Evolutionary conservation across 1,140 invertebrate species (phyloP).

Genomic region (Drosophila tani): DNA sequence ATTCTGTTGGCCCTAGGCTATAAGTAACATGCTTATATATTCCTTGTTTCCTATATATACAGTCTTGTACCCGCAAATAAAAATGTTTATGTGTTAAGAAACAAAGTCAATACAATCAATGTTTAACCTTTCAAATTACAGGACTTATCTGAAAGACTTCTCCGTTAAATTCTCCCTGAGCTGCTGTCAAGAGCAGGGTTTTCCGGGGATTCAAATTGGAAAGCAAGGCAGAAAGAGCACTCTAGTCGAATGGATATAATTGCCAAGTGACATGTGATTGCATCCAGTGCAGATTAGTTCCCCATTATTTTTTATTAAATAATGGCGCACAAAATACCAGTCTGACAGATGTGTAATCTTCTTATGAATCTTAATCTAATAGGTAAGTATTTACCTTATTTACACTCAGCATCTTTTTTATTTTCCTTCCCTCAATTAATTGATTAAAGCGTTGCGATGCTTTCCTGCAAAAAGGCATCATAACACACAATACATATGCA

Average conservation of each 20-base stretch:
- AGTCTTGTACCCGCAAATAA: too few species aligned
- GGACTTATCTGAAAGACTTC: not conserved
- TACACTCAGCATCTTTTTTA: too few species aligned
- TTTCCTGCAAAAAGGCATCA: not conserved
- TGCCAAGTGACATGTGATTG: conserved; percentile 17
- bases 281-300: conserved; percentile 1
- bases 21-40: not conserved
- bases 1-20: not conserved
- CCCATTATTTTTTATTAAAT: too few species aligned
- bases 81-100: not conserved
- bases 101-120: not conserved
- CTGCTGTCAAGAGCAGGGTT: conserved; percentile 31
- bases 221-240: not conserved
- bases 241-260: not conserved
- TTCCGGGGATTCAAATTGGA: not conserved
- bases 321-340: too few species aligned
- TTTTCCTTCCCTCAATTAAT: not conserved
- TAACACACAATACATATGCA: conserved; percentile 2
- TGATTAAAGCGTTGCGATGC: not conserved
- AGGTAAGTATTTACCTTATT: too few species aligned
- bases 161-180: not conserved
- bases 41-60: not conserved
- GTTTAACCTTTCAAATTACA: not conserved
- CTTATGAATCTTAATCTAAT: too few species aligned
- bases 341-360: too few species aligned